Evolutionary conservation across 2,888 invertebrate genomes (phyloP), one percentile per base, ranked within the genome.

Genomic region (Papilio gigon): DNA sequence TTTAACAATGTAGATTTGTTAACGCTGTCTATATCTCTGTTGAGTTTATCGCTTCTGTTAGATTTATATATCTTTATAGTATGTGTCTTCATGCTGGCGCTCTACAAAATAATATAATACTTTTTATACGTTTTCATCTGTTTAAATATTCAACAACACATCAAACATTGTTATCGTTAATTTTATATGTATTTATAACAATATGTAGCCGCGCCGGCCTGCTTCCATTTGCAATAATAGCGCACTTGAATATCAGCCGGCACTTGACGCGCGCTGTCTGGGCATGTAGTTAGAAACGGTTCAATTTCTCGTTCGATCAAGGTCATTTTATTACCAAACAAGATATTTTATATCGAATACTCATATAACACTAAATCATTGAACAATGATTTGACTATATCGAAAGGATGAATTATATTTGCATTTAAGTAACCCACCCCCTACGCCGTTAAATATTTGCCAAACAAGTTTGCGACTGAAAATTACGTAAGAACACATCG

Each of bases 211-310:
- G 53, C n/a, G 30, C n/a, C 27, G 53, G 50, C 50, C 25, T 27
- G 27, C 50, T 30, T 56, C 53, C 53, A 56, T 56, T 56, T 56
- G 53, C 53, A 56, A 56, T 56, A 56, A 56, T 56, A 17, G 53
- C 53, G 53, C 53, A 56, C 53, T 56, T 56, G 53, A 56, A 56
- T 56, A 56, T 30, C 30, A 27, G 53, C n/a, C 53, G 53, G n/a
- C 30, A 56, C 53, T 56, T 25, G 53, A 56, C 53, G 53, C 30
- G 53, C 30, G 53, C 17, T 30, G 53, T 56, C 53, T 56, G 53
- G 14, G 9, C 30, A 56, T 56, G 30, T 56, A 56, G 53, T 56
- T 56, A 56, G 30, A 56, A 30, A 56, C 53, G 14, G 53, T 56
- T 56, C n/a, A 30, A 56, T 56, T 56, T 56, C 53, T 56, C 30